Base-by-base conservation (phyloP, 1,140 invertebrate species). In the Neuroterus valhalla region DNA sequence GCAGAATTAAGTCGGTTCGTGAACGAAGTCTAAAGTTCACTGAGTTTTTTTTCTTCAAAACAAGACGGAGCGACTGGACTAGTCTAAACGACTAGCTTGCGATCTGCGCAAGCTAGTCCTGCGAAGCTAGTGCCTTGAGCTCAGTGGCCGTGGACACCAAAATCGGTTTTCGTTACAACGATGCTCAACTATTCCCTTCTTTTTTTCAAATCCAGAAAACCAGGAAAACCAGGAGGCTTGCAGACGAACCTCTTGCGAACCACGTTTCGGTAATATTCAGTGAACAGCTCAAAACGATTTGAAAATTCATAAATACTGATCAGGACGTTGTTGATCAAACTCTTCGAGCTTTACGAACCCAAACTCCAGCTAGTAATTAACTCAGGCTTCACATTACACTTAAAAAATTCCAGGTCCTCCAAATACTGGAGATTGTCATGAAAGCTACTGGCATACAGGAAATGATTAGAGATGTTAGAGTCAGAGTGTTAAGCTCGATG, bases 51-150 rank as follows among this genome's bases (percentile, higher is more conserved):
- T 71, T 75, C 26, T 76, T 77, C 79, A 81, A 62, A 78, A 26
- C 75, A 83, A 77, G 83, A 86, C 85, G 84, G 79, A 88, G 85
- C 87, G 85, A 89, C 87, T 87, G 86, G 86, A 89, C 87, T 89
- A 89, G 88, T 88, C 88, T 88, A 85, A 71, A 76, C 82, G 88
- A 89, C 88, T 90, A 89, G 88, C 81, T 90, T 89, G 88, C 89
- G 88, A 86, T 89, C 84, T 88, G 87, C 86, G 84, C 88, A 89
- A 87, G 87, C 85, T n/a, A n/a, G n/a, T n/a, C n/a, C n/a, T n/a
- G n/a, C n/a, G n/a, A n/a, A n/a, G n/a, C n/a, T n/a, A n/a, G n/a
- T n/a, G 87, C 88, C 84, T 82, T 89, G 85, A 87, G 85, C 86
- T 81, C 86, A 86, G 88, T 85, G 87, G 83, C 78, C 83, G 86